Evolutionary conservation across 2,888 invertebrate genomes (phyloP), one percentile per base, ranked within the genome.

Genomic region (Thymelicus acteon): DNA sequence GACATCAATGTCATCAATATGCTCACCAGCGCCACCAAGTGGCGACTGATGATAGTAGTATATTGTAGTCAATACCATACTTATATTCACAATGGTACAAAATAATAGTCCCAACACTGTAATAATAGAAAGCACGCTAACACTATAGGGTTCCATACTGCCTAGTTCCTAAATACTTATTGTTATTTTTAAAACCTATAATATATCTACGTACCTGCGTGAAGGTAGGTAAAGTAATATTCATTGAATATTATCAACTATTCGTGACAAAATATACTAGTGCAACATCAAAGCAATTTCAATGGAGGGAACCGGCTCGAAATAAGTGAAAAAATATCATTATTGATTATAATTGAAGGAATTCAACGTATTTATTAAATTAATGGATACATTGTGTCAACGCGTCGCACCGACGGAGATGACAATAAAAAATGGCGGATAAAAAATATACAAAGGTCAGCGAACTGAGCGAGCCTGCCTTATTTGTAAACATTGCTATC

Each of bases 401-500:
- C 72, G 72, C 65, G 72, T 71, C 60, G 70, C 71, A 74, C 72
- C 74, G 72, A 72, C 71, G 72, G 72, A 73, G 71, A 61, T 57
- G 74, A 67, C 65, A 75, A 72, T 72, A 76, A 77, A 75, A 70
- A 72, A 68, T 71, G 60, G 44, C 65, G 64, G 49, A 67, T 60
- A 76, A 76, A 76, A 74, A 75, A 73, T 74, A 72, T 74, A 77
- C 75, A 71, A 71, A 82, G 88, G 86, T 88, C 88, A 81, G 76
- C 82, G 80, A 75, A 83, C 89, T 79, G 78, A 72, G 75, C 76
- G 79, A 78, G 78, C 48, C 44, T 81, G 74, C 90, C 90, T 85
- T 90, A 89, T 90, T 91, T 87, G 91, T 90, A 90, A 91, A 91
- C 88, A 91, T 86, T 84, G 86, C 81, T 79, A 79, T 78, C 76